These are phyloP conservation scores for Pecten maximus DNA, from an alignment of 2,888 invertebrate species.

Conservation along the genomic window DNA sequence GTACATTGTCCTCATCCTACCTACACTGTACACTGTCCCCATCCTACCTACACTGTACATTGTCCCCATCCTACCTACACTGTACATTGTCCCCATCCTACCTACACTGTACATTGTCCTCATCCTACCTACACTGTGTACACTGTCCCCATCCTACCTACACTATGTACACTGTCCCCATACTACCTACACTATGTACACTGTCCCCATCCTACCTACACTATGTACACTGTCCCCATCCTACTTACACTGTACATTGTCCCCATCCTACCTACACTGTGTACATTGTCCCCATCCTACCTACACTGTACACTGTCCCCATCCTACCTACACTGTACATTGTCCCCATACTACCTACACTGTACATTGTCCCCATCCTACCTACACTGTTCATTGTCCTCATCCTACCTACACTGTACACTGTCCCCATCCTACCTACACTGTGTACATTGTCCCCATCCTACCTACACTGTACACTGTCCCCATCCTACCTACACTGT, in stretches of 20 bases:
- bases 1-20: neutral
- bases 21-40: neutral
- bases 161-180: neutral
- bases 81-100: neutral
- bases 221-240: neutral
- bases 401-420: neutral
- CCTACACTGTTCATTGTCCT: neutral
- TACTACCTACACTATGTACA: neutral
- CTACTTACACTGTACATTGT: neutral
- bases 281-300: neutral
- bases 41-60: neutral
- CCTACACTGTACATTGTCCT: neutral
- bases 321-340: neutral
- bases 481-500: neutral
- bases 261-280: neutral
- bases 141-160: neutral
- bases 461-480: neutral
- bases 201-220: neutral
- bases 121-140: neutral
- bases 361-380: neutral
- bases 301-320: slow-evolving; percentile 9
- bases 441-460: neutral
- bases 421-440: neutral
- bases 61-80: neutral
- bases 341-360: neutral